Base-by-base conservation (phyloP, 2,113 vertebrate genomes). In the Poeciliopsis turrubarensis region DNA sequence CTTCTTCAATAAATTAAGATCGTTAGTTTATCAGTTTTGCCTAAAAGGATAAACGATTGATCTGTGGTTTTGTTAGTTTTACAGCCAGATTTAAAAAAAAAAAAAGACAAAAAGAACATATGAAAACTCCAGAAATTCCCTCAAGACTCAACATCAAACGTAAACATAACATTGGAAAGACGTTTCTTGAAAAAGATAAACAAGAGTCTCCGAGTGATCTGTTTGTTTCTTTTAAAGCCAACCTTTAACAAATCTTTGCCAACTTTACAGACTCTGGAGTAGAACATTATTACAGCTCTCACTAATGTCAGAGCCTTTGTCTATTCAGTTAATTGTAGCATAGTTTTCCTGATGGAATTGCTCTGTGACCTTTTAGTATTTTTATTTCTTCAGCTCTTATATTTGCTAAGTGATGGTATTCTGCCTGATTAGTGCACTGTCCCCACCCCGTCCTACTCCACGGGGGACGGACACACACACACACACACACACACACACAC, bases 401-500 rank as follows among this genome's bases (percentile, higher is more conserved):
- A 90, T 91, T 90, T 89, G 89, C 86, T 90, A 90, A 91, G 87
- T 89, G 91, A 92, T 87, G 88, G 88, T 92, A 91, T 90, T 90
- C 80, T 87, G 82, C 71, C 87, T 92, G 85, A 91, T 93, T 89
- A 91, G 89, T 63, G 60, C 72, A 74, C 63, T 25, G n/a, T 60
- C 44, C 47, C 32, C 63, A 39, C n/a, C 64, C 66, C 82, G 62
- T 68, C 25, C 34, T 5, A 47, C 75, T 76, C 79, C 78, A 34
- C 17, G 75, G 69, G 74, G 72, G 72, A 63, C 68, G 68, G 67
- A 69, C 64, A 22, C 69, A 41, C 77, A 74, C 74, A 63, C 64
- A 62, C 74, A 51, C 77, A 70, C 65, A 70, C 73, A 73, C 72
- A 70, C 70, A 66, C 65, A 22, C 69, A 72, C 69, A 77, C 51